Evolutionary conservation across 2,797 vertebrate species (phyloP).

Genomic region (Argya squamiceps): DNA sequence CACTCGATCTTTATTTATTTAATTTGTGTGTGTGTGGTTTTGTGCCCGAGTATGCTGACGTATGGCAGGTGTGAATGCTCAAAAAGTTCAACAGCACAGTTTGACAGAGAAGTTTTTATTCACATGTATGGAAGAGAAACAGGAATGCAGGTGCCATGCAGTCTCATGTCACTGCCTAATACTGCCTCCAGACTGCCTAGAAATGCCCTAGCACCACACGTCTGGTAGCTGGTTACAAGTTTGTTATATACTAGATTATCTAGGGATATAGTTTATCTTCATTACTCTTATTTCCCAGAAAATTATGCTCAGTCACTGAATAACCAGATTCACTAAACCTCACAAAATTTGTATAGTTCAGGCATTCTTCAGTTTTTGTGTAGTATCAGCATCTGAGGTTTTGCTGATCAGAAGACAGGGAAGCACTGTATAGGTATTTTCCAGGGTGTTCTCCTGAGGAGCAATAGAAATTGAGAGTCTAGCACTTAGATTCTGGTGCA

Average conservation of each 20-base stretch:
- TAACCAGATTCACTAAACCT: background rate
- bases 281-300: background rate
- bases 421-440: background rate
- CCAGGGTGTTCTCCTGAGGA: background rate
- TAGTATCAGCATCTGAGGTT: background rate
- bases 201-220: background rate
- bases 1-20: conserved; percentile 13
- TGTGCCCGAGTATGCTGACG: background rate
- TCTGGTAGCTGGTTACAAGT: background rate
- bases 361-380: background rate
- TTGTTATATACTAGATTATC: background rate
- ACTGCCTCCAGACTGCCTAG: background rate
- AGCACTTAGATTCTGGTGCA: background rate
- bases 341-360: background rate
- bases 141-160: background rate
- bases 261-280: background rate
- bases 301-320: background rate
- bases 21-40: background rate
- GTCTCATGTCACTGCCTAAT: background rate
- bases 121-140: background rate
- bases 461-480: background rate
- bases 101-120: background rate
- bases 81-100: background rate
- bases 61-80: background rate
- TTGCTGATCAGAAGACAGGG: background rate